A percentile compares a stretch with the other conserved stretches of the same genome.
phyloP scores from a whole-genome alignment of 2,113 vertebrate species.

The Protobothrops mucrosquamatus region DNA sequence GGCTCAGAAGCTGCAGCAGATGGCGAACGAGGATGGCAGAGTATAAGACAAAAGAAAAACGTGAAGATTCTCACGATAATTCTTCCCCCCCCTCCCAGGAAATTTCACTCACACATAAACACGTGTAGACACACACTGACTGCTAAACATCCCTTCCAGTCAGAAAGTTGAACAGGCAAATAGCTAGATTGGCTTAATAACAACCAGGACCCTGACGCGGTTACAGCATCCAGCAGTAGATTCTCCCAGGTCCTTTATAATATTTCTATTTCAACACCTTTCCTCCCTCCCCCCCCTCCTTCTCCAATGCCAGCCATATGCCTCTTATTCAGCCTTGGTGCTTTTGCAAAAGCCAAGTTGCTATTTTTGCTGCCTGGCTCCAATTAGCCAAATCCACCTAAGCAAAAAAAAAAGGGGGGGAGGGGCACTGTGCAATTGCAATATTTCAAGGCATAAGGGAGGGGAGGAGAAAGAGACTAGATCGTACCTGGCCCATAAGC shows the following conservation, averaged over 20 bases:
- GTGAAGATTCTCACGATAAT: not conserved
- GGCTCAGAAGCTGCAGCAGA: not conserved
- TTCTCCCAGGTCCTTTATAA: slow-evolving; percentile 21
- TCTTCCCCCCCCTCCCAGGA: not conserved
- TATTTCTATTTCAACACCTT: not conserved
- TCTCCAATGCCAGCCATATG: slow-evolving; percentile 51
- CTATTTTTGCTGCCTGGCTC: slow-evolving; percentile 62
- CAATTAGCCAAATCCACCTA: slow-evolving; percentile 51
- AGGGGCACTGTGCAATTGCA: not conserved
- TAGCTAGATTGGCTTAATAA: not conserved
- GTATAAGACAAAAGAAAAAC: not conserved
- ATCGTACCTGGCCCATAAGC: not conserved
- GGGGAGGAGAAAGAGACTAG: not conserved
- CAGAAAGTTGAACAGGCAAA: not conserved
- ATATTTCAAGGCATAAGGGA: not conserved
- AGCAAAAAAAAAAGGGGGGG: not conserved
- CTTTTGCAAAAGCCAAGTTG: slow-evolving; percentile 37
- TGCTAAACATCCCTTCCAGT: slow-evolving; percentile 17
- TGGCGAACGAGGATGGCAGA: not conserved
- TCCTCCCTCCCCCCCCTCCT: slow-evolving; percentile 5
- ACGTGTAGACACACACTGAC: not conserved
- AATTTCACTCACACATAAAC: not conserved
- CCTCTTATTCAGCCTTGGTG: slow-evolving; percentile 47
- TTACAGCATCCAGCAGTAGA: not conserved
- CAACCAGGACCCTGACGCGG: not conserved